These are phyloP conservation scores for Helobdella robusta DNA, from an alignment of 2,888 invertebrate species.

Conservation along the genomic window DNA sequence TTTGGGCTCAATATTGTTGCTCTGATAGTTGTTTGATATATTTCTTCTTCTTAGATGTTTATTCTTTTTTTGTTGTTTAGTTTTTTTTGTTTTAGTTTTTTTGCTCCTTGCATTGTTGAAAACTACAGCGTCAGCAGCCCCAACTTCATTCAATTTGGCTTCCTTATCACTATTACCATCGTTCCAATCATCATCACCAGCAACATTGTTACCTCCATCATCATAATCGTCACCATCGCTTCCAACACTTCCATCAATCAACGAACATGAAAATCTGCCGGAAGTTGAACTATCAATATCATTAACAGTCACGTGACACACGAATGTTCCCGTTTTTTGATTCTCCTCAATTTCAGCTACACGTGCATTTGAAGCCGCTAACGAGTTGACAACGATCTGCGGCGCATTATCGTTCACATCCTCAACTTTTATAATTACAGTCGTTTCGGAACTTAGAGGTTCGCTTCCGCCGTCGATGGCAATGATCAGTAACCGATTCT, in stretches of 20 bases:
- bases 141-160: background rate
- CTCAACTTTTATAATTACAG: constrained; percentile 31
- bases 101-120: background rate
- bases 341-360: constrained; percentile 28
- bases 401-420: constrained; percentile 35
- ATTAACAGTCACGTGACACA: constrained; percentile 31
- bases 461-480: constrained; percentile 33
- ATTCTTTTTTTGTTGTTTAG: background rate
- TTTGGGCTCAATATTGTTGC: background rate
- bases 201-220: background rate
- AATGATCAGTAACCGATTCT: constrained; percentile 31
- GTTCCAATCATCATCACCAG: constrained; percentile 4
- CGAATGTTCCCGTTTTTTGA: constrained; percentile 27
- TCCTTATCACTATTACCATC: background rate
- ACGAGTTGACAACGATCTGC: constrained; percentile 33
- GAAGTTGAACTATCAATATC: constrained; percentile 31
- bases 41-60: background rate
- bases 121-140: background rate
- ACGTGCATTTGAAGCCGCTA: constrained; percentile 26
- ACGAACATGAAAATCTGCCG: constrained; percentile 18
- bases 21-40: background rate
- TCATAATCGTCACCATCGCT: background rate
- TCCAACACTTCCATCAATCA: background rate
- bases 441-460: constrained; percentile 32
- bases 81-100: background rate